Conservation (phyloP, 1,140 invertebrate species). For the Saccostrea cuccullata region DNA sequence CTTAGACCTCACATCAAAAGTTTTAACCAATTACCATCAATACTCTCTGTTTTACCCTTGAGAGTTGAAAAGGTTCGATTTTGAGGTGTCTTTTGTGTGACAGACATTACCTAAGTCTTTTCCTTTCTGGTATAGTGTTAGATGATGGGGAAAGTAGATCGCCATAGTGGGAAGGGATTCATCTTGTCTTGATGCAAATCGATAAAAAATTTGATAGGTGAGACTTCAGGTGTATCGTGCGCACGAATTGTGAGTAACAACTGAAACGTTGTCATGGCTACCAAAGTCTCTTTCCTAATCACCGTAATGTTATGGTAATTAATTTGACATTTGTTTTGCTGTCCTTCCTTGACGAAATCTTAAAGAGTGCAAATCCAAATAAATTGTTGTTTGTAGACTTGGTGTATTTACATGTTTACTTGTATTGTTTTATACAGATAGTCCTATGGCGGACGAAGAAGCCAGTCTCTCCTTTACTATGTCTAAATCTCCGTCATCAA, state of each 20-base stretch:
- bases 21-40: slow-evolving; percentile 6
- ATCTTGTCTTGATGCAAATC: slow-evolving; percentile 23
- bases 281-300: slow-evolving; percentile 9
- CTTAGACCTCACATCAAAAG: slow-evolving; percentile 33
- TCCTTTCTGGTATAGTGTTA: neutral
- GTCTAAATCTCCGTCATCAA: slow-evolving; percentile 63
- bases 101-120: neutral
- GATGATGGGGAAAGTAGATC: neutral
- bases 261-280: slow-evolving; percentile 14
- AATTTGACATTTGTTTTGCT: neutral
- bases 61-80: slow-evolving; percentile 16
- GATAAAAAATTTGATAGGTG: slow-evolving; percentile 18
- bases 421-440: slow-evolving; percentile 33
- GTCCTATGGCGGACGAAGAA: slow-evolving; percentile 51
- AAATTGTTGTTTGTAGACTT: neutral
- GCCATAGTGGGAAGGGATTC: slow-evolving; percentile 22
- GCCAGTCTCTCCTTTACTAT: neutral
- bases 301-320: slow-evolving; percentile 3
- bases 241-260: slow-evolving; percentile 18
- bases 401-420: neutral
- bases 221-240: slow-evolving; percentile 36
- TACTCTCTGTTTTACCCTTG: neutral
- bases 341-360: neutral
- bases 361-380: slow-evolving; percentile 41
- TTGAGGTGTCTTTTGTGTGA: slow-evolving; percentile 8